Base-by-base conservation (phyloP, 2,797 vertebrate genomes). In the Coccyzus lansbergi region DNA sequence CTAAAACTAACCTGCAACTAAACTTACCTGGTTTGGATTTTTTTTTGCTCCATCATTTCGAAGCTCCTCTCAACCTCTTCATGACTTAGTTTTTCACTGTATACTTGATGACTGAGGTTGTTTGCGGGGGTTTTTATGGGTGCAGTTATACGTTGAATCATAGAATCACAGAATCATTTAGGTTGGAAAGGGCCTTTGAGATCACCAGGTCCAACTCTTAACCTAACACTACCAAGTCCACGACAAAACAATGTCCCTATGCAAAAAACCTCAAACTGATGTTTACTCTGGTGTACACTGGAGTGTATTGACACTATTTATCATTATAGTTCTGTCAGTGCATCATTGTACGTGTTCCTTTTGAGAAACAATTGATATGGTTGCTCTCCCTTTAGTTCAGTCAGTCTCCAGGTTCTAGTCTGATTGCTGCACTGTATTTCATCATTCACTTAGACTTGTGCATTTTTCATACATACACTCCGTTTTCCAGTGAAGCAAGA, bases 101-200 rank as follows among this genome's bases (percentile, higher is more conserved):
- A 59, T 15, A 48, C 8, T 14, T 74, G 34, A 58, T 7, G 34
- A 13, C 3, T 24, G 59, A 15, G 15, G 2, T 0, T 18, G 65
- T 83, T 22, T 44, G 6, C 6, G 1, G 3, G 0, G 3, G 0
- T 7, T 40, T 58, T 64, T 76, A 44, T 53, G 25, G 36, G 38
- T 4, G 8, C 4, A 13, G 8, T 46, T 69, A 81, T 52, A 78
- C 21, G 53, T 86, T 0, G 2, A 67, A 56, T 15, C 46, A 46
- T 46, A 46, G 46, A 46, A 46, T 46, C 46, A 22, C 21, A 22
- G 19, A 48, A 48, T 20, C 46, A 24, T 48, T 48, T 48, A 48
- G 46, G 46, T 24, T 48, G 46, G 46, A 48, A 48, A 48, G 46
- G 22, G 21, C 46, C 46, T 48, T 48, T 48, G 21, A 22, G 46